These are phyloP conservation scores for Galaxias olidus DNA, from an alignment of 2,797 vertebrate genomes.

Conservation along the genomic window DNA sequence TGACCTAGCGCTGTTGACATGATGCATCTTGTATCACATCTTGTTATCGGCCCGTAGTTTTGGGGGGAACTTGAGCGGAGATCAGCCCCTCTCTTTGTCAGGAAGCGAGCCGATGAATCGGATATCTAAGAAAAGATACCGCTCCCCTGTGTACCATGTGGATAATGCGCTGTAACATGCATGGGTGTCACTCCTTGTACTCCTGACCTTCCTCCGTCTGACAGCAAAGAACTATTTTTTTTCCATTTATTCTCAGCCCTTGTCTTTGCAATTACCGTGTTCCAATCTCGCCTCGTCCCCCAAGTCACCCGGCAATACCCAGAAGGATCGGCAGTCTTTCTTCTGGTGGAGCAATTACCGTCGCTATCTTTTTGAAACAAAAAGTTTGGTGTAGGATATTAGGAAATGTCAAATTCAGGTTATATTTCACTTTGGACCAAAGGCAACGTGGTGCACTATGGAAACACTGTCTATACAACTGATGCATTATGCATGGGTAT, in stretches of 20 bases:
- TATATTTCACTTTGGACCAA: conserved; percentile 80
- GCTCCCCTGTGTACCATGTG: conserved; percentile 72
- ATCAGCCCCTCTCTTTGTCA: conserved; percentile 74
- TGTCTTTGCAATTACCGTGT: conserved; percentile 84
- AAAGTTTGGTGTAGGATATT: conserved; percentile 82
- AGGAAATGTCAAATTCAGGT: conserved; percentile 85
- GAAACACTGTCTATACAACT: conserved; percentile 65
- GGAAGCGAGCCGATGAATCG: conserved; percentile 66
- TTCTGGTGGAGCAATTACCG: conserved; percentile 81
- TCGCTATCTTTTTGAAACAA: conserved; percentile 79
- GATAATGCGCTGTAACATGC: conserved; percentile 75
- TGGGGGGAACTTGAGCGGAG: conserved; percentile 55
- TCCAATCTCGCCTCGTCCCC: conserved; percentile 80
- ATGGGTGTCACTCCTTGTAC: conserved; percentile 76
- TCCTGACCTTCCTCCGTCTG: conserved; percentile 80
- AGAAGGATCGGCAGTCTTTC: conserved; percentile 77
- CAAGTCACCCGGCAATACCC: conserved; percentile 81
- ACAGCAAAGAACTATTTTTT: conserved; percentile 72
- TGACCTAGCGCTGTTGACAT: conserved; percentile 67
- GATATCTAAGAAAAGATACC: conserved; percentile 78
- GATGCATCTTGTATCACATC: conserved; percentile 62
- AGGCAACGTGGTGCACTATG: conserved; percentile 64
- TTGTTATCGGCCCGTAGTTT: conserved; percentile 63
- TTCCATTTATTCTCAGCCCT: conserved; percentile 77
- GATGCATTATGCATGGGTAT: conserved; percentile 76